These are phyloP conservation scores for Drosophila sp. DNA, from an alignment of 1,140 invertebrate genomes.

Conservation along the genomic window DNA sequence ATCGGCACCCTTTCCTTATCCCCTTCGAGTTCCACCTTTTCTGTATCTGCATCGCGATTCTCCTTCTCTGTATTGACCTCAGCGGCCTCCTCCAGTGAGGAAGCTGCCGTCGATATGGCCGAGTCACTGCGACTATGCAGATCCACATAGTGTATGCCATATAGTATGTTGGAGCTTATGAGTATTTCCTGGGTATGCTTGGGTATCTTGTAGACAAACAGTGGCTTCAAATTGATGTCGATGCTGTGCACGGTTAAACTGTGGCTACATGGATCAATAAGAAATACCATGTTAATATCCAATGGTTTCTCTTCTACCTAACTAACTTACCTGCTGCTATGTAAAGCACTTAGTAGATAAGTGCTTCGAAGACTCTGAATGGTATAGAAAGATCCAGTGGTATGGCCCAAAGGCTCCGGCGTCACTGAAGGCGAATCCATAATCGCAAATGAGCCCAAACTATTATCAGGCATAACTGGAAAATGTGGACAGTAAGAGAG, in stretches of 20 bases:
- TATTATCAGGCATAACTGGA: slow-evolving; percentile 73
- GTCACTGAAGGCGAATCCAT: slow-evolving; percentile 79
- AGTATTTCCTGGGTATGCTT: slow-evolving; percentile 76
- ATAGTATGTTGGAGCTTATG: slow-evolving; percentile 80
- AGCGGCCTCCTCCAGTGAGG: slow-evolving; percentile 51
- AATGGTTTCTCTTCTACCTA: background rate
- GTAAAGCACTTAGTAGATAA: slow-evolving; percentile 79
- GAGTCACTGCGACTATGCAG: slow-evolving; percentile 47
- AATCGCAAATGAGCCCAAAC: slow-evolving; percentile 70
- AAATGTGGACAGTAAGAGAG: slow-evolving; percentile 20
- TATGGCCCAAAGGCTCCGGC: slow-evolving; percentile 71
- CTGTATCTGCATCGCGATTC: slow-evolving; percentile 69
- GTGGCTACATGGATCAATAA: slow-evolving; percentile 42
- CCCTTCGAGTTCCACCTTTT: slow-evolving; percentile 60
- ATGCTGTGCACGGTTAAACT: slow-evolving; percentile 85
- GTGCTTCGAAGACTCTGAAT: slow-evolving; percentile 78
- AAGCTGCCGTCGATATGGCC: slow-evolving; percentile 46
- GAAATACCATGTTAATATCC: background rate
- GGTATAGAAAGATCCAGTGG: slow-evolving; percentile 77
- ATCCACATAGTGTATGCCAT: slow-evolving; percentile 78
- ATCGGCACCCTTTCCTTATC: slow-evolving; percentile 11
- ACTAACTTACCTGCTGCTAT: slow-evolving; percentile 45
- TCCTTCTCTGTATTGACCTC: slow-evolving; percentile 73
- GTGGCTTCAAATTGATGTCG: slow-evolving; percentile 86
- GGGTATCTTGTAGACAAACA: slow-evolving; percentile 89